A percentile compares a stretch with the other conserved stretches of the same genome.
Evolutionary conservation across 1,140 invertebrate genomes (phyloP).

Genomic region (Drosophila murphyi): DNA sequence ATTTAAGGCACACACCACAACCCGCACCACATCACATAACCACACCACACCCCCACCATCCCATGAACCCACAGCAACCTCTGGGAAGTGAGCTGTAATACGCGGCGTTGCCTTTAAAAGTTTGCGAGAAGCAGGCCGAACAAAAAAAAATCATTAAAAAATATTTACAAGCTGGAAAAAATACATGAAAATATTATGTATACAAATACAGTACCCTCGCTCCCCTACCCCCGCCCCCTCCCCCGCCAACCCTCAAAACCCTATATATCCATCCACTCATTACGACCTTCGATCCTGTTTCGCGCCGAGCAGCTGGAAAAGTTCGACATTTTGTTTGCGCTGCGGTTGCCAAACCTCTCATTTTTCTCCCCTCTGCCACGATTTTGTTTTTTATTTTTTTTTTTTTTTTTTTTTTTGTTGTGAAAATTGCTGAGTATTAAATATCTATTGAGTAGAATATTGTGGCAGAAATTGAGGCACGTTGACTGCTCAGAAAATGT

Average conservation of each 20-base stretch:
- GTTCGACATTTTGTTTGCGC: slow-evolving; percentile 67
- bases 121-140: slow-evolving; percentile 32
- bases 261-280: slow-evolving; percentile 56
- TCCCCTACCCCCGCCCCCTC: slow-evolving; percentile 4
- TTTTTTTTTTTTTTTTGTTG: slow-evolving; percentile 14
- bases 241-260: neutral
- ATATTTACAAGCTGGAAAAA: slow-evolving; percentile 71
- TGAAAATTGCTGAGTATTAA: slow-evolving; percentile 73
- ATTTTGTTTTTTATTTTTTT: slow-evolving; percentile 1
- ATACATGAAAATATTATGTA: slow-evolving; percentile 73
- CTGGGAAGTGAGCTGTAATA: slow-evolving; percentile 62
- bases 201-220: slow-evolving; percentile 57
- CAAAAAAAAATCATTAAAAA: slow-evolving; percentile 65
- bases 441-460: slow-evolving; percentile 75
- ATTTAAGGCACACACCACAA: slow-evolving; percentile 32
- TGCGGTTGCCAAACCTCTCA: slow-evolving; percentile 50
- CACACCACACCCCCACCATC: neutral
- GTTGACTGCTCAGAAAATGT: slow-evolving; percentile 45
- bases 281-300: slow-evolving; percentile 48
- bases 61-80: neutral
- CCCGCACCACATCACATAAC: slow-evolving; percentile 7
- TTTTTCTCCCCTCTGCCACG: neutral
- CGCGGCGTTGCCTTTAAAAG: slow-evolving; percentile 43
- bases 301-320: slow-evolving; percentile 39
- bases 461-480: slow-evolving; percentile 40